Evolutionary conservation across 2,113 vertebrate species (phyloP).

Genomic region (Sylvietta virens): DNA sequence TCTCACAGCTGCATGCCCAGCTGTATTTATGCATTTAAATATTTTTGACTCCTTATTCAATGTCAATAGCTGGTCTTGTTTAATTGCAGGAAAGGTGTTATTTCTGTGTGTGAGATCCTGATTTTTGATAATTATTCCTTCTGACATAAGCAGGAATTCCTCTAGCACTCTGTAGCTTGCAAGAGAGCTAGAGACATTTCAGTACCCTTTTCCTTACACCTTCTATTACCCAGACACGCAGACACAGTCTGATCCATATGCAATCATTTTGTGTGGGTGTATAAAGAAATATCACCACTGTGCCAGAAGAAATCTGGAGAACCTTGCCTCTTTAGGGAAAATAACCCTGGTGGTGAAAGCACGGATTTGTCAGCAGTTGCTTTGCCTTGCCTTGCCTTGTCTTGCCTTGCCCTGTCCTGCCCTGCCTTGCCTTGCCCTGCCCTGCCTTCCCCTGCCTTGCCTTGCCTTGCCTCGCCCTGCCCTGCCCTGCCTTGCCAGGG

Average conservation of each 20-base stretch:
- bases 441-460: no score
- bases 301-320: neutral
- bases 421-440: no score
- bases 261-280: neutral
- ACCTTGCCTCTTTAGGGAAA: neutral
- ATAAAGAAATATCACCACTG: neutral
- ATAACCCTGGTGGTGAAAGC: neutral
- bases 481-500: neutral
- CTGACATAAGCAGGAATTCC: neutral
- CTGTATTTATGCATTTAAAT: neutral
- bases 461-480: no score
- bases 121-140: neutral
- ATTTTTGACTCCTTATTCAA: neutral
- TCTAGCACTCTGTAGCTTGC: neutral
- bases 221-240: neutral
- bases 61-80: neutral
- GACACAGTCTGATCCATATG: neutral
- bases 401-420: no score
- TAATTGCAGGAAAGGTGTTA: neutral
- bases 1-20: neutral
- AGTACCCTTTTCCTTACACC: neutral
- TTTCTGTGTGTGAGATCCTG: neutral
- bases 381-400: no score
- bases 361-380: fast-evolving
- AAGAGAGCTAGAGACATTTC: neutral